Evolutionary conservation across 2,113 vertebrate species (phyloP).

Genomic region (Bos taurus): DNA sequence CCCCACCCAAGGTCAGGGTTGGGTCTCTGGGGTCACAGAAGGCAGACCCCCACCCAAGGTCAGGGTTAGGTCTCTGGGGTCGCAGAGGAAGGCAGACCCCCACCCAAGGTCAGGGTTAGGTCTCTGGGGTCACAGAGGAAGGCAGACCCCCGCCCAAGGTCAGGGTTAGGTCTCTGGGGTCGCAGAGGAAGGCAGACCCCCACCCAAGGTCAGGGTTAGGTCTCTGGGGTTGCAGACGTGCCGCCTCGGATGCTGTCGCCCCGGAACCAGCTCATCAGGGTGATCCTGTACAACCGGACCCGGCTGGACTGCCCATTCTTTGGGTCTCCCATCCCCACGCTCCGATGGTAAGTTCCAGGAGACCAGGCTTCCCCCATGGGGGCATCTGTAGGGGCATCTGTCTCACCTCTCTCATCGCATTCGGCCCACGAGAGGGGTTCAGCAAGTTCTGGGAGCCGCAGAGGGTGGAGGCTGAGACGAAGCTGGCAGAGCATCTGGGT

Average conservation of each 20-base stretch:
- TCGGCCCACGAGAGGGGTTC: neutral
- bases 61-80: neutral
- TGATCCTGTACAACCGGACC: slow-evolving; percentile 91
- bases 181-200: slow-evolving; percentile 76
- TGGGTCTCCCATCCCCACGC: slow-evolving; percentile 92
- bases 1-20: too few species aligned
- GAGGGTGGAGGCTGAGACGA: neutral
- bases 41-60: neutral
- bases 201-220: too few species aligned
- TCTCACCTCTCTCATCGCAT: neutral
- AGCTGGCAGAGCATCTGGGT: neutral
- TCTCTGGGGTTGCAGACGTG: slow-evolving; percentile 83
- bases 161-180: neutral
- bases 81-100: too few species aligned
- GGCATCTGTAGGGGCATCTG: neutral
- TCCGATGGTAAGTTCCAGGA: slow-evolving; percentile 89
- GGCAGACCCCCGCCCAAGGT: neutral
- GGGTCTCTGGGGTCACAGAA: too few species aligned
- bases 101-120: too few species aligned
- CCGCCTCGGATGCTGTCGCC: slow-evolving; percentile 88
- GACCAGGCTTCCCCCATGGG: neutral
- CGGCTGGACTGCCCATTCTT: slow-evolving; percentile 95
- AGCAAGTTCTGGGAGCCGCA: neutral
- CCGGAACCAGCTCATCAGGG: slow-evolving; percentile 92
- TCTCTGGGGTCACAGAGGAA: slow-evolving; percentile 61